Evolutionary conservation across 2,888 invertebrate species (phyloP).

Genomic region (Crematogaster levior): DNA sequence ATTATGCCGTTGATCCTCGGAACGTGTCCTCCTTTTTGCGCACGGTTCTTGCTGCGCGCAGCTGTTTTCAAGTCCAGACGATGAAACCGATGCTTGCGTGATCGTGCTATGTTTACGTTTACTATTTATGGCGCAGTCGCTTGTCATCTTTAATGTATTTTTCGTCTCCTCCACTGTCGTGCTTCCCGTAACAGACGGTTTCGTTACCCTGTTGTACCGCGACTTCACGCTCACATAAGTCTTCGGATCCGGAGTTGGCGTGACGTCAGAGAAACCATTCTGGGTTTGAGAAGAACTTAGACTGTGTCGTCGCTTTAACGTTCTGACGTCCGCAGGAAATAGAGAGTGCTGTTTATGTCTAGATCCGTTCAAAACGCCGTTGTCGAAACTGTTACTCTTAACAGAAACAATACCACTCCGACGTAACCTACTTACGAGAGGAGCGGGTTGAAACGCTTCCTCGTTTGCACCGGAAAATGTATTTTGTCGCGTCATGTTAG

Average conservation of each 20-base stretch:
- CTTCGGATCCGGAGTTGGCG: slow-evolving; percentile 51
- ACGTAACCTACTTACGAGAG: slow-evolving; percentile 30
- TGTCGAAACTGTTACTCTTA: slow-evolving; percentile 20
- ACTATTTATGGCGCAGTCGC: slow-evolving; percentile 45
- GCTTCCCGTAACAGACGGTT: slow-evolving; percentile 48
- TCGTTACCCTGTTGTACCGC: slow-evolving; percentile 64
- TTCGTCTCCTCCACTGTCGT: slow-evolving; percentile 52
- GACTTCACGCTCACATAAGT: slow-evolving; percentile 61
- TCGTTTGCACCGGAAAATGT: slow-evolving; percentile 68
- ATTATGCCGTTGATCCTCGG: slow-evolving; percentile 77
- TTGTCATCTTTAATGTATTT: slow-evolving; percentile 44
- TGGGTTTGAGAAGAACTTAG: slow-evolving; percentile 56
- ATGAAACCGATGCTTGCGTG: slow-evolving; percentile 62
- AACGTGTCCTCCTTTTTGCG: slow-evolving; percentile 80
- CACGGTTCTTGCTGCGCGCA: slow-evolving; percentile 72
- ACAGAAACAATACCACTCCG: slow-evolving; percentile 28
- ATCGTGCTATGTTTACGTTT: slow-evolving; percentile 80
- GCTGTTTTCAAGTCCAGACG: slow-evolving; percentile 55
- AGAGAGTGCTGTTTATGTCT: slow-evolving; percentile 57
- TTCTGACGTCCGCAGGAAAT: slow-evolving; percentile 54
- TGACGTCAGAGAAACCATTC: slow-evolving; percentile 28
- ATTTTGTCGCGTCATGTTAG: slow-evolving; percentile 68
- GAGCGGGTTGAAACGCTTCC: slow-evolving; percentile 58
- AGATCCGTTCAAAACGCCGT: slow-evolving; percentile 46
- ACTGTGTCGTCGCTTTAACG: slow-evolving; percentile 54